Base-by-base conservation (phyloP, 2,888 invertebrate genomes). In the Teleiodes luculella region DNA sequence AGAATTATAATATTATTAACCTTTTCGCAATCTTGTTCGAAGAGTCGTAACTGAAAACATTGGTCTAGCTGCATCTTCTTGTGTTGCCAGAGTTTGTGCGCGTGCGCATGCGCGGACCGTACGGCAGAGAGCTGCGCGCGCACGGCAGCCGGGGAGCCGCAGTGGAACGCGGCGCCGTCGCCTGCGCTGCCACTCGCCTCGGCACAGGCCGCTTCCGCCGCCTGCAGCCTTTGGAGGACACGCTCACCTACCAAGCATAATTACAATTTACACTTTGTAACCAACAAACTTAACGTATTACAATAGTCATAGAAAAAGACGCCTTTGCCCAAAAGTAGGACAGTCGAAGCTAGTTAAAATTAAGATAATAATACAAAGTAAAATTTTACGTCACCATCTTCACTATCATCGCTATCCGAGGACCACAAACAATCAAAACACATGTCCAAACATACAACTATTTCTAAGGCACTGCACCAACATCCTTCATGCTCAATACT, bases 21-120 rank as follows among this genome's bases (percentile, higher is more conserved):
- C 93, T 97, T 98, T 80, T 98, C 97, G 67, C 98, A 98, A 80
- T 99, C 99, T 79, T 97, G 97, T 83, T 99, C 98, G 77, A 98
- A 98, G 46, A 98, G 92, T 49, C 98, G 91, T 67, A 98, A 91
- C 80, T 99, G 98, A 77, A 98, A 97, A 78, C 98, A 98, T 83
- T 98, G 98, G 76, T 98, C 98, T 60, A 99, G 91, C 81, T 98
- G 96, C 71, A 95, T 92, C 76, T 98, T 96, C 78, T 98, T 97
- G 70, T 96, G 95, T 75, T 97, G 97, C 98, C 98, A 99, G 55
- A 97, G 90, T 71, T 97, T 97, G 61, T 97, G 92, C 47, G 98
- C 93, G 74, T 98, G 96, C 75, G 97, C 96, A 72, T 98, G 96
- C 0, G 96, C 95, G 4, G 95, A 94, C 65, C 97, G 95, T 24